phyloP scores from a whole-genome alignment of 2,797 vertebrate species.

The Acanthopagrus latus region DNA sequence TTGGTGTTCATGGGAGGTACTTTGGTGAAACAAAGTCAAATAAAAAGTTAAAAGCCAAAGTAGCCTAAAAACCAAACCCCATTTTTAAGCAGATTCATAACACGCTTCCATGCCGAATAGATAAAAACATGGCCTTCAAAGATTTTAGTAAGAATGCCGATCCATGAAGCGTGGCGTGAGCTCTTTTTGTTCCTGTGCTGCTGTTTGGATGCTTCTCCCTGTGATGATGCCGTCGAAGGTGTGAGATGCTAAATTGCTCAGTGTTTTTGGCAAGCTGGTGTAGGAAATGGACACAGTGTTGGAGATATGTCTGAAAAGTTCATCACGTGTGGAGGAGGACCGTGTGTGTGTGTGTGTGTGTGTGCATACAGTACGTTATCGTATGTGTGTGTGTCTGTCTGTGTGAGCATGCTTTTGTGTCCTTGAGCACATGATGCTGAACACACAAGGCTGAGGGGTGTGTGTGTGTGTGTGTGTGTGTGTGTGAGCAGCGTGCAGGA shows the following conservation, averaged over 20 bases:
- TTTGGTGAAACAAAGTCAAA: slow-evolving; percentile 84
- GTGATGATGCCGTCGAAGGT: slow-evolving; percentile 60
- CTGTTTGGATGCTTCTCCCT: slow-evolving; percentile 63
- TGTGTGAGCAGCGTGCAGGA: slow-evolving; percentile 58
- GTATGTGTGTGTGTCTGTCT: slow-evolving; percentile 30
- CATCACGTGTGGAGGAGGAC: slow-evolving; percentile 47
- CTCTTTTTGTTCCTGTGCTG: slow-evolving; percentile 58
- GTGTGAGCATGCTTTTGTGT: slow-evolving; percentile 38
- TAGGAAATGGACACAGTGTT: slow-evolving; percentile 95
- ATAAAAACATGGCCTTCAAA: slow-evolving; percentile 72
- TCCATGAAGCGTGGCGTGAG: slow-evolving; percentile 63
- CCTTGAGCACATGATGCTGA: slow-evolving; percentile 55
- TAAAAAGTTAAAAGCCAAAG: slow-evolving; percentile 75
- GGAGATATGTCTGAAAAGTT: slow-evolving; percentile 91
- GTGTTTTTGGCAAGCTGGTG: slow-evolving; percentile 88
- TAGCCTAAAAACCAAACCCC: slow-evolving; percentile 71
- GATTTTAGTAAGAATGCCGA: slow-evolving; percentile 52
- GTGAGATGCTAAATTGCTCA: slow-evolving; percentile 75
- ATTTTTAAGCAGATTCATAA: slow-evolving; percentile 71
- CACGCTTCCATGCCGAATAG: slow-evolving; percentile 63
- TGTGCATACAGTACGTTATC: slow-evolving; percentile 57
- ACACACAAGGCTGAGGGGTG: slow-evolving; percentile 59
- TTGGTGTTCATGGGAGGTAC: slow-evolving; percentile 90
- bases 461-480: slow-evolving; percentile 48
- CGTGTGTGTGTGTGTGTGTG: slow-evolving; percentile 29